Evolutionary conservation across 1,140 invertebrate species (phyloP), one percentile per base, ranked within the genome.

Genomic region (Caenorhabditis inopinata): DNA sequence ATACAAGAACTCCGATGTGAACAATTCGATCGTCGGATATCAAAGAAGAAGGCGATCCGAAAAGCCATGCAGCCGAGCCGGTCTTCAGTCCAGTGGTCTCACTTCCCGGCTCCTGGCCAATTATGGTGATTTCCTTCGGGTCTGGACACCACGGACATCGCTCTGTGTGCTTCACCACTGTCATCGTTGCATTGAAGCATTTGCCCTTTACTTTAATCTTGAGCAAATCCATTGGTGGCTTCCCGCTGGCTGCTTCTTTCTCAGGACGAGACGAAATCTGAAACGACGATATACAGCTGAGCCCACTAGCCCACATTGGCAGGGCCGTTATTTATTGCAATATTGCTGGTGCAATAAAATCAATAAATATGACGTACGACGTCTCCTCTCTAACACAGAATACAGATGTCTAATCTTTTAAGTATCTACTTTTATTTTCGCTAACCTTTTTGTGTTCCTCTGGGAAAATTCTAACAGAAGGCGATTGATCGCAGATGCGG

Each of bases 131-230:
- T 53, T 82, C 79, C 32, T 62, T 48, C 23, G 83, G 83, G 38
- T 84, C 82, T 3, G 81, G 81, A 68, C 83, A 84, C 83, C 83
- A 84, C 23, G 83, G 83, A 62, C 83, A 84, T 38, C 79, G 42
- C 74, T 84, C 83, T 18, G 79, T 74, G 46, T 82, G 81, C 49
- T 84, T 84, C 29, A 83, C 35, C 6, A 84, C 78, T 2, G 75
- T 74, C 46, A 84, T 51, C 23, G 83, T 83, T 14, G 81, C 83
- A 48, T 84, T 84, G 74, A 84, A 84, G 32, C 83, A 84, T n/a
- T 78, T 76, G 6, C 81, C 83, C 42, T 80, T 75, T 16, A 49
- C 62, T 49, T 75, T 35, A 7, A 74, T 80, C 32, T 68, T 58
- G 35, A 68, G 38, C n/a, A 32, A 68, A 38, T 80, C 62, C 38